phyloP scores from a whole-genome alignment of 1,140 invertebrate genomes.

The Sycobia sp. region DNA sequence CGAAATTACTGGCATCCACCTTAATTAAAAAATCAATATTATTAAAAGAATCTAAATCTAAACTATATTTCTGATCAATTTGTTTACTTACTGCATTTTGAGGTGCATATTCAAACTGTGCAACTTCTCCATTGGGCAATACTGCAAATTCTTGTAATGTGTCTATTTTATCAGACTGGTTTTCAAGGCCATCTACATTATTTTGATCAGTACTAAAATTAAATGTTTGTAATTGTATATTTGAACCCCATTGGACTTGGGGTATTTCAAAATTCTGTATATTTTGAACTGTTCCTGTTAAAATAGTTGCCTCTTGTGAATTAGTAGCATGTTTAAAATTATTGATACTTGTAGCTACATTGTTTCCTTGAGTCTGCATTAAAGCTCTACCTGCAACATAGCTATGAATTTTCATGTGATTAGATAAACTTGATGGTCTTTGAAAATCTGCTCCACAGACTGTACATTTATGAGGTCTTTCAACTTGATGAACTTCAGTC shows the following conservation, averaged over 20 bases:
- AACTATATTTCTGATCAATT: constrained; percentile 43
- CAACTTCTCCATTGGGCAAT: constrained; percentile 53
- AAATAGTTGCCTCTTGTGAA: constrained; percentile 33
- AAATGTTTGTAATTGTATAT: constrained; percentile 51
- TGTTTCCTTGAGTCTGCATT: constrained; percentile 41
- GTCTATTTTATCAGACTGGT: constrained; percentile 47
- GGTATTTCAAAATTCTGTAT: constrained; percentile 45
- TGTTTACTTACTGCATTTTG: constrained; percentile 40
- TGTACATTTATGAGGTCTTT: constrained; percentile 53
- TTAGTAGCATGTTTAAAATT: constrained; percentile 42
- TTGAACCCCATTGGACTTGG: constrained; percentile 53
- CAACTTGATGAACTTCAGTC: constrained; percentile 47
- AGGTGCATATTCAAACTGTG: constrained; percentile 52
- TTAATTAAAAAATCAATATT: constrained; percentile 45
- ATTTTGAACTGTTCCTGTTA: constrained; percentile 41
- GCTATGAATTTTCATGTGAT: constrained; percentile 62
- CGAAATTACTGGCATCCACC: constrained; percentile 42
- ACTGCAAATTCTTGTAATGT: constrained; percentile 54
- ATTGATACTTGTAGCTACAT: constrained; percentile 29
- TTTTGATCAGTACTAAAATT: constrained; percentile 46
- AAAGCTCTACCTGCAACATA: constrained; percentile 58
- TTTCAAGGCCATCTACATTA: constrained; percentile 35
- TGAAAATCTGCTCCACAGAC: constrained; percentile 60
- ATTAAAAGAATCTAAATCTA: constrained; percentile 45
- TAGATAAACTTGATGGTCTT: constrained; percentile 61